A percentile compares a stretch with the other conserved stretches of the same genome.
phyloP scores from a whole-genome alignment of 1,140 invertebrate genomes.

The Bombus fervidus region DNA sequence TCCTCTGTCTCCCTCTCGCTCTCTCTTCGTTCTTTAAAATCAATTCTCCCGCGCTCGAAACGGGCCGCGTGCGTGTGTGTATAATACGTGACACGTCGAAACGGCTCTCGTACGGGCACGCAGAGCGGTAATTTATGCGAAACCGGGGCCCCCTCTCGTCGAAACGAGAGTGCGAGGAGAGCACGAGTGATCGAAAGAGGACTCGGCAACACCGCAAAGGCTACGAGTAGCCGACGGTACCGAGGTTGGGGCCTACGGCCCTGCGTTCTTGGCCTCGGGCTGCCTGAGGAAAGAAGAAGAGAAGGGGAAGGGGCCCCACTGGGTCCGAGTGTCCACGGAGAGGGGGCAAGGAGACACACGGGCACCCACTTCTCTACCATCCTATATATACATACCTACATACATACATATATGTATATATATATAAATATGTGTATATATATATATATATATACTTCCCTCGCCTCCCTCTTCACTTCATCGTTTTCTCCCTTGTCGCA shows the following conservation, averaged over 20 bases:
- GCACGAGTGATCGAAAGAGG: constrained; percentile 45
- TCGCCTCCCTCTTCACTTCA: constrained; percentile 1
- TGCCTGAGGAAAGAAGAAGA: constrained; percentile 16
- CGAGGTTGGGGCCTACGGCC: constrained; percentile 66
- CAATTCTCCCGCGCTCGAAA: constrained; percentile 23
- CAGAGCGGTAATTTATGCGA: constrained; percentile 54
- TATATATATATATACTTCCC: background rate
- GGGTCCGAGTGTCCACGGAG: constrained; percentile 39
- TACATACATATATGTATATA: too few relatives aligned
- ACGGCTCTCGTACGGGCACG: background rate
- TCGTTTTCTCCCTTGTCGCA: background rate
- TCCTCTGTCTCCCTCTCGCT: background rate
- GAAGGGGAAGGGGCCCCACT: constrained; percentile 47
- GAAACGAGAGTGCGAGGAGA: constrained; percentile 49
- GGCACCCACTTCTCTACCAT: constrained; percentile 63
- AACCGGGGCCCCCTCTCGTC: constrained; percentile 33
- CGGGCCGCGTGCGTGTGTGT: background rate
- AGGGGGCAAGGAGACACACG: constrained; percentile 61
- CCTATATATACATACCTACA: background rate
- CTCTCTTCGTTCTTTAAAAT: background rate
- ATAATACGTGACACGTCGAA: constrained; percentile 23
- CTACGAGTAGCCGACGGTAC: constrained; percentile 50
- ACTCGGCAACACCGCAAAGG: constrained; percentile 61
- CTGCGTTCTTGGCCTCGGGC: constrained; percentile 72
- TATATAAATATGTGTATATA: too few relatives aligned